Evolutionary conservation across 1,140 invertebrate species (phyloP), one percentile per base, ranked within the genome.

Genomic region (Bombus pascuorum): DNA sequence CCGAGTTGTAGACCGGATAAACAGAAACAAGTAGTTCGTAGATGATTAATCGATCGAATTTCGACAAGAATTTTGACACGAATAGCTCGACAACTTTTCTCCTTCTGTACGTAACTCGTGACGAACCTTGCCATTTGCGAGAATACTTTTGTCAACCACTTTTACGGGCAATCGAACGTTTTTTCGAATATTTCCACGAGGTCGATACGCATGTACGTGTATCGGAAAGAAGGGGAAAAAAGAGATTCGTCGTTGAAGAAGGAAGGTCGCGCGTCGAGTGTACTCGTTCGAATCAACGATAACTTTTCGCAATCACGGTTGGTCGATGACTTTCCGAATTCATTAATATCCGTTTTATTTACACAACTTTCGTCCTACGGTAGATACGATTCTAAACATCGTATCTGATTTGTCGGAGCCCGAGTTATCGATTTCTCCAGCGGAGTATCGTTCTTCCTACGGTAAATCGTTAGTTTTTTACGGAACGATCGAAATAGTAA

Each of bases 251-350:
- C 8, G 37, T 42, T 3, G 18, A 59, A 22, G 57, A 73, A 25
- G 22, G 79, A 81, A 59, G 79, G 47, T 72, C 53, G 34, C 13
- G 9, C 37, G n/a, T 12, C 37, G 34, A 72, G 28, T 6, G 34
- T 73, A 73, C 44, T 81, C 62, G 53, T 62, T 66, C 71, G 42
- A 44, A 75, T 82, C 70, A 47, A 74, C 65, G 37, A 82, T 47
- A 65, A 32, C 22, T 25, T 74, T 82, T 81, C 53, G n/a, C 39
- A n/a, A 74, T 66, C 71, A 28, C 25, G 39, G 13, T 62, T 62
- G 39, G 70, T 81, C 80, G 39, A 82, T 82, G 53, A 28, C 32
- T 44, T 47, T 37, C 71, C 37, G 32, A 73, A 81, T 73, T 57
- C 59, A 22, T 18, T 25, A n/a, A 39, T 65, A 47, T 74, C 39